Percentiles rank a stretch among this genome's conserved stretches.
phyloP scores from a whole-genome alignment of 2,888 invertebrate species.

The Stegana nigrithorax region DNA sequence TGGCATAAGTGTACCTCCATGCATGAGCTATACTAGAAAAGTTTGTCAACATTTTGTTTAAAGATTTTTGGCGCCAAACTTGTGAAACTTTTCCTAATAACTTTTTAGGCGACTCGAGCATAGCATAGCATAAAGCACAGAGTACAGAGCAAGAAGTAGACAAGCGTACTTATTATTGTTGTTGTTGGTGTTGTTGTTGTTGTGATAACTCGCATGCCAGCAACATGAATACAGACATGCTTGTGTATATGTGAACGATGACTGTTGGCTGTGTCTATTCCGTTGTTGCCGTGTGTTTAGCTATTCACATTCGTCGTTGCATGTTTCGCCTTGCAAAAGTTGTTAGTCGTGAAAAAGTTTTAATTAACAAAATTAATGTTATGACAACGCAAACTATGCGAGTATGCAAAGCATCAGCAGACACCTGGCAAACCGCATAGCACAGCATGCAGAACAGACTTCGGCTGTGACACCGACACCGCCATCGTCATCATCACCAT shows the following conservation, averaged over 20 bases:
- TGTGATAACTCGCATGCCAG: too few relatives aligned
- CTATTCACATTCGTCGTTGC: too few relatives aligned
- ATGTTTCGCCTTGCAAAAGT: constrained; percentile 41
- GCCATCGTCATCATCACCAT: too few relatives aligned
- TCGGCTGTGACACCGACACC: too few relatives aligned
- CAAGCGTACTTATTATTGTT: not conserved
- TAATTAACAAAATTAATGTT: constrained; percentile 62
- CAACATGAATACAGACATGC: not conserved
- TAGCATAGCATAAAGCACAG: not conserved
- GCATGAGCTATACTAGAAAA: too few relatives aligned
- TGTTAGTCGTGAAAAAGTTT: constrained; percentile 53
- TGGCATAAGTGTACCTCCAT: too few relatives aligned
- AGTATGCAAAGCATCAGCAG: too few relatives aligned
- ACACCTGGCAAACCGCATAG: too few relatives aligned
- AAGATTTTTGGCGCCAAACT: not conserved
- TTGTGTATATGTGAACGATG: not conserved
- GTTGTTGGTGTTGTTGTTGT: not conserved
- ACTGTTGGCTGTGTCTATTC: not conserved
- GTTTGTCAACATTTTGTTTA: not conserved
- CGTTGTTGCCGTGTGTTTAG: not conserved
- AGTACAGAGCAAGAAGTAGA: too few relatives aligned
- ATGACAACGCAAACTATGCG: constrained; percentile 37
- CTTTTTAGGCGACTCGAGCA: not conserved
- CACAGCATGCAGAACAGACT: too few relatives aligned
- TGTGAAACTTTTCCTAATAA: not conserved